These are phyloP conservation scores for Morpho achilles DNA, from an alignment of 2,888 invertebrate species.

Conservation along the genomic window DNA sequence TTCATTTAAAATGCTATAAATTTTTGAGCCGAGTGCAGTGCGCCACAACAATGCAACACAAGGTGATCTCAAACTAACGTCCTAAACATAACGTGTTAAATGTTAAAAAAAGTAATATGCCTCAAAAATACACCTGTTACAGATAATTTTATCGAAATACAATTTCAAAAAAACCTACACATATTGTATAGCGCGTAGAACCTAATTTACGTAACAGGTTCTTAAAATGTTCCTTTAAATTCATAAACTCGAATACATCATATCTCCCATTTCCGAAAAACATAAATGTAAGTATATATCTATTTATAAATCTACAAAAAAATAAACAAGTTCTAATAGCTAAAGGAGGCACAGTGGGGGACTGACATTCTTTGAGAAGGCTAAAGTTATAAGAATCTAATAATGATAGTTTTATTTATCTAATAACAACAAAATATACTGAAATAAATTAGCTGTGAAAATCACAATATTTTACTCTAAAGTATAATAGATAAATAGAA, in stretches of 20 bases:
- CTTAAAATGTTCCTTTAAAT: slow-evolving; percentile 24
- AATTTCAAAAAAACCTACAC: not conserved
- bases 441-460: too few relatives aligned
- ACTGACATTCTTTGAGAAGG: slow-evolving; percentile 8
- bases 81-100: slow-evolving; percentile 34
- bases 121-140: slow-evolving; percentile 17
- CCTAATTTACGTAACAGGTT: slow-evolving; percentile 15
- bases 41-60: slow-evolving; percentile 28
- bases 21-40: slow-evolving; percentile 7
- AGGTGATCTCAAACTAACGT: slow-evolving; percentile 40
- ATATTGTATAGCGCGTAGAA: not conserved
- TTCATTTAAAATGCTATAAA: not conserved
- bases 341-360: slow-evolving; percentile 30
- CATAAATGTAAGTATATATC: slow-evolving; percentile 34
- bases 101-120: slow-evolving; percentile 36
- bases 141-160: slow-evolving; percentile 16
- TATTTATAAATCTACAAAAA: slow-evolving; percentile 45
- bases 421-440: too few relatives aligned
- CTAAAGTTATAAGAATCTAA: too few relatives aligned
- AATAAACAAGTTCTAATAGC: slow-evolving; percentile 38
- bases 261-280: slow-evolving; percentile 41
- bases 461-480: too few relatives aligned
- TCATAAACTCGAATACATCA: slow-evolving; percentile 33
- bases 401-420: too few relatives aligned
- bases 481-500: too few relatives aligned